A percentile compares a stretch with the other conserved stretches of the same genome.
These are phyloP conservation scores for Rhingia campestris DNA, from an alignment of 2,888 invertebrate species.

Conservation along the genomic window DNA sequence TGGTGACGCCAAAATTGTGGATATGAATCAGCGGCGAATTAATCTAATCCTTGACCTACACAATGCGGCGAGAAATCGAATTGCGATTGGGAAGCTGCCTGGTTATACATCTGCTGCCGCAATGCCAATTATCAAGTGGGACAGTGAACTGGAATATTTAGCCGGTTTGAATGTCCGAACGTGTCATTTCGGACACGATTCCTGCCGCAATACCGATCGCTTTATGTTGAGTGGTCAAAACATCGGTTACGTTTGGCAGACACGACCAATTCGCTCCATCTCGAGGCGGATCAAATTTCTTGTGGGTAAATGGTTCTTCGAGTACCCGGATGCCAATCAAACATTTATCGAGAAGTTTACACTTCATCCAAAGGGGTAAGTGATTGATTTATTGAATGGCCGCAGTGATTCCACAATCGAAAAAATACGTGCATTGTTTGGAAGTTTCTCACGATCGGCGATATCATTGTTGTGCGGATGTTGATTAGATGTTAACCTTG, in stretches of 20 bases:
- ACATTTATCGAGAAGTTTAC: constrained; percentile 78
- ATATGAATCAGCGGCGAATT: constrained; percentile 79
- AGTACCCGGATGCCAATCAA: constrained; percentile 80
- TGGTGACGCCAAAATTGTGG: constrained; percentile 77
- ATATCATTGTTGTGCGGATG: too few relatives aligned
- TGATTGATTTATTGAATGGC: constrained; percentile 13
- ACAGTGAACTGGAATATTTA: constrained; percentile 79
- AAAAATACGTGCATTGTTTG: neutral
- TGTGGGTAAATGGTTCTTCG: constrained; percentile 80
- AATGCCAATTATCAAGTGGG: constrained; percentile 81
- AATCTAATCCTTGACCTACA: constrained; percentile 80
- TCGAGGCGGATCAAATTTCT: constrained; percentile 80
- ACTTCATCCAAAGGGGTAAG: constrained; percentile 78
- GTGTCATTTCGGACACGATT: constrained; percentile 80
- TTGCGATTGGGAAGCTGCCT: constrained; percentile 78
- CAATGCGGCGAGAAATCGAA: constrained; percentile 79
- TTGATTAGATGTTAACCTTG: too few relatives aligned
- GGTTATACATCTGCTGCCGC: constrained; percentile 78
- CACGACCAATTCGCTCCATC: constrained; percentile 80
- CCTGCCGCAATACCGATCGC: constrained; percentile 79
- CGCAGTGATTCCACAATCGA: constrained; percentile 7
- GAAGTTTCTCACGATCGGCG: too few relatives aligned
- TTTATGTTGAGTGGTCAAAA: constrained; percentile 80
- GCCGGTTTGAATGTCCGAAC: constrained; percentile 80
- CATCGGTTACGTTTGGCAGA: constrained; percentile 80